Percentiles rank a stretch among this genome's conserved stretches.
Conservation (phyloP, 2,113 vertebrate species). For the Zingel zingel region DNA sequence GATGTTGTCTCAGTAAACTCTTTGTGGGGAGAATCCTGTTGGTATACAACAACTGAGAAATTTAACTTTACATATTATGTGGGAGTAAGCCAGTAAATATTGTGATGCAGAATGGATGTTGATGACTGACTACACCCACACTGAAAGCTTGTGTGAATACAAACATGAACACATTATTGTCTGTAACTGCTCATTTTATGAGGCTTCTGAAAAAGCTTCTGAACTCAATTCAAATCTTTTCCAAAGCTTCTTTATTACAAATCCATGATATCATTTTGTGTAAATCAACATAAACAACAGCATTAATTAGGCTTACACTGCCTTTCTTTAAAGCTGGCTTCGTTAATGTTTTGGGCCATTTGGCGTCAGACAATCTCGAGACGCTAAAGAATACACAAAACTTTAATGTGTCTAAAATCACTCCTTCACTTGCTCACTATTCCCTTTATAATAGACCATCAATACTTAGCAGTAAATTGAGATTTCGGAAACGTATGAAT, state of each 20-base stretch:
- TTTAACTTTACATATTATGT: neutral
- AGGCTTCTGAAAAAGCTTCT: neutral
- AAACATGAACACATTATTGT: neutral
- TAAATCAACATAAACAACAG: neutral
- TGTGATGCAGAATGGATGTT: constrained; percentile 11
- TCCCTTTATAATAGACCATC: neutral
- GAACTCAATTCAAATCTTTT: neutral
- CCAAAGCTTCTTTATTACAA: neutral
- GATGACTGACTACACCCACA: neutral
- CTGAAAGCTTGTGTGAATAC: neutral
- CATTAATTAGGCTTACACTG: too few relatives aligned
- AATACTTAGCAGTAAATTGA: neutral
- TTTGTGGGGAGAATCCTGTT: neutral
- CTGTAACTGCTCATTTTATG: neutral
- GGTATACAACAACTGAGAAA: neutral
- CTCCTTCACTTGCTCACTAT: neutral
- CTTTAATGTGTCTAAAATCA: neutral
- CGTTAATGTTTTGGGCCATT: too few relatives aligned
- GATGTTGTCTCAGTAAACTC: neutral
- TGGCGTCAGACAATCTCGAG: too few relatives aligned
- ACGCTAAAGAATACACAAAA: too few relatives aligned
- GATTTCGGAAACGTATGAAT: neutral
- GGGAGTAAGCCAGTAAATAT: constrained; percentile 14
- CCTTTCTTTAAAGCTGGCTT: too few relatives aligned
- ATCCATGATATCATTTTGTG: neutral